Evolutionary conservation across 1,140 invertebrate species (phyloP).

Genomic region (Chionoecetes opilio): DNA sequence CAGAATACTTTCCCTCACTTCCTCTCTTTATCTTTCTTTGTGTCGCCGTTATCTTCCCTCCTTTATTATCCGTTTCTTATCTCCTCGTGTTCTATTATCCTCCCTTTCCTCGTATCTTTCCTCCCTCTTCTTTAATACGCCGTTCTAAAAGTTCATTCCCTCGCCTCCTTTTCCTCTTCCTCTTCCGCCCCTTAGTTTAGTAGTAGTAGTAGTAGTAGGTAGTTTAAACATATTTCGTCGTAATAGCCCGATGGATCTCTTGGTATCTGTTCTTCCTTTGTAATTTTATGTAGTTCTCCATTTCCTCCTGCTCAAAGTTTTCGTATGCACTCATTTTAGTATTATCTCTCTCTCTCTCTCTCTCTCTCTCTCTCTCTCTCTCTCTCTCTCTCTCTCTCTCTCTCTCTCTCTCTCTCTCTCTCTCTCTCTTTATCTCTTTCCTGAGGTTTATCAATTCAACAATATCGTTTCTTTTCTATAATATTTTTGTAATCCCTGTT

Average conservation of each 20-base stretch:
- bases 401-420: no score
- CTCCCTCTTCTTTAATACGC: not conserved
- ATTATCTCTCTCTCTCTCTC: not conserved
- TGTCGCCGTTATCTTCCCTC: not conserved
- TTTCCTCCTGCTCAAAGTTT: not conserved
- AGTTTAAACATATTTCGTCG: no score
- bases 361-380: not conserved
- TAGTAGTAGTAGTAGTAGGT: no score
- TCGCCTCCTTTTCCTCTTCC: constrained; percentile 30
- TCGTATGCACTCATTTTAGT: not conserved
- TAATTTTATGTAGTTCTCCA: not conserved
- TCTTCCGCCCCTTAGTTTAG: not conserved
- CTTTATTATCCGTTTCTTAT: not conserved
- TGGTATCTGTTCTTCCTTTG: no score
- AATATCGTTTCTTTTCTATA: no score
- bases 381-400: not conserved
- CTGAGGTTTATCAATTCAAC: no score
- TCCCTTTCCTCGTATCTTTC: not conserved
- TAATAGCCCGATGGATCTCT: no score
- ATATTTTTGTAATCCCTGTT: no score
- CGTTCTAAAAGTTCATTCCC: not conserved
- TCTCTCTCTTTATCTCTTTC: no score
- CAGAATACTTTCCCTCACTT: not conserved
- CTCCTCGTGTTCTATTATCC: constrained; percentile 28
- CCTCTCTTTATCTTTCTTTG: not conserved